phyloP scores from a whole-genome alignment of 1,140 invertebrate species.

The Plectus sambesii region DNA sequence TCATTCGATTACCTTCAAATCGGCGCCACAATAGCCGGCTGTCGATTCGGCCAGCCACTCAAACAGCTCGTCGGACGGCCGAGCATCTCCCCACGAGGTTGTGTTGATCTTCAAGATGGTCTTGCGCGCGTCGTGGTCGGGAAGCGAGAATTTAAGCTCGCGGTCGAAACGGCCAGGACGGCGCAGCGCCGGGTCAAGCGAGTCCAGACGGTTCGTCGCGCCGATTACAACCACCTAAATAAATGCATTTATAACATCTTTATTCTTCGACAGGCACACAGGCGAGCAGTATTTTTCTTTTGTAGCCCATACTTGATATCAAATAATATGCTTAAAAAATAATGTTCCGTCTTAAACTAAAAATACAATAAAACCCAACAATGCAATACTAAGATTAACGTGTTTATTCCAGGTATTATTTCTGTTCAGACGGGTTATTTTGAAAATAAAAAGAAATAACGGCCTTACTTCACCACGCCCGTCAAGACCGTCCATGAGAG shows the following conservation, averaged over 20 bases:
- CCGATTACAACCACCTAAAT: constrained; percentile 38
- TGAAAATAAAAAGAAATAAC: constrained; percentile 8
- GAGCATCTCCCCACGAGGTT: constrained; percentile 45
- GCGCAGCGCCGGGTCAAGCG: constrained; percentile 60
- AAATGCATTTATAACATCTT: too few species aligned
- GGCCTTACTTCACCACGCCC: constrained; percentile 47
- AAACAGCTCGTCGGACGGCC: constrained; percentile 23
- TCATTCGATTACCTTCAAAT: constrained; percentile 63
- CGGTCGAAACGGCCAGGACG: constrained; percentile 65
- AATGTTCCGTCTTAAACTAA: too few species aligned
- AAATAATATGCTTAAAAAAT: too few species aligned
- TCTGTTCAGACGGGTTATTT: constrained; percentile 12
- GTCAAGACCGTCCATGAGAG: constrained; percentile 52
- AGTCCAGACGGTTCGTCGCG: constrained; percentile 61
- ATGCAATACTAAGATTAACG: too few species aligned
- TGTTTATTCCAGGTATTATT: too few species aligned
- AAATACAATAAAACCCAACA: too few species aligned
- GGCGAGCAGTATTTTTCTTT: too few species aligned
- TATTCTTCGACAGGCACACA: too few species aligned
- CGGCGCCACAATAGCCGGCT: constrained; percentile 51
- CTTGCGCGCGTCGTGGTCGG: constrained; percentile 50
- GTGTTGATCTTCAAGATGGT: constrained; percentile 51
- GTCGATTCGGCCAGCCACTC: constrained; percentile 28
- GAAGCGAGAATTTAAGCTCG: constrained; percentile 73
- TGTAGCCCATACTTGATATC: too few species aligned